Evolutionary conservation across 1,140 invertebrate species (phyloP).

Genomic region (Drosophila orosa): DNA sequence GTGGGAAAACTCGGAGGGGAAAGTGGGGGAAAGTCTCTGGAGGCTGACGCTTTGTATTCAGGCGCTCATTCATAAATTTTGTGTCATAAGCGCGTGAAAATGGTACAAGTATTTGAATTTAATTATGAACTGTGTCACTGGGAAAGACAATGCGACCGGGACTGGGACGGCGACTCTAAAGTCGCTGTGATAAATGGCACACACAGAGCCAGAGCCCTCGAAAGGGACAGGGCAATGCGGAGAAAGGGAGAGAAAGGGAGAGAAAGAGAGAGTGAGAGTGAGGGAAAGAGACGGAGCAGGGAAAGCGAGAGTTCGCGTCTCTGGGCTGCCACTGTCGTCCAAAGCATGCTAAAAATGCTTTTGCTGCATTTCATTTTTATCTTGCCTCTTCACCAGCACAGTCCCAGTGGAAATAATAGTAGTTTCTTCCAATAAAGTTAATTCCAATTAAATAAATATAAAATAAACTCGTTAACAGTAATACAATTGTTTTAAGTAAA

Average conservation of each 20-base stretch:
- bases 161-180: constrained; percentile 51
- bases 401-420: not conserved
- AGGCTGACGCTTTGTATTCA: constrained; percentile 51
- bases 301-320: constrained; percentile 33
- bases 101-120: constrained; percentile 81
- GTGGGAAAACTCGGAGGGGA: not conserved
- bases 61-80: constrained; percentile 76
- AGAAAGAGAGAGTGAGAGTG: not conserved
- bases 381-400: constrained; percentile 24
- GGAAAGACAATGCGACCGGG: constrained; percentile 58
- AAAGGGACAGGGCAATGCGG: constrained; percentile 9
- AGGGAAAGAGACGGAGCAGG: constrained; percentile 4
- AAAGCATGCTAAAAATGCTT: constrained; percentile 63
- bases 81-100: constrained; percentile 77
- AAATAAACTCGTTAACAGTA: too few species aligned
- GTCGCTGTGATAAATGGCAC: constrained; percentile 70
- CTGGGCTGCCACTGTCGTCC: constrained; percentile 44
- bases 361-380: constrained; percentile 65
- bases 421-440: not conserved
- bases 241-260: constrained; percentile 4
- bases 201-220: constrained; percentile 10
- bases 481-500: too few species aligned
- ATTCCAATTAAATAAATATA: not conserved
- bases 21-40: not conserved
- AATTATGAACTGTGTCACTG: constrained; percentile 76